Evolutionary conservation across 2,113 vertebrate species (phyloP).

Genomic region (Theristicus caerulescens): DNA sequence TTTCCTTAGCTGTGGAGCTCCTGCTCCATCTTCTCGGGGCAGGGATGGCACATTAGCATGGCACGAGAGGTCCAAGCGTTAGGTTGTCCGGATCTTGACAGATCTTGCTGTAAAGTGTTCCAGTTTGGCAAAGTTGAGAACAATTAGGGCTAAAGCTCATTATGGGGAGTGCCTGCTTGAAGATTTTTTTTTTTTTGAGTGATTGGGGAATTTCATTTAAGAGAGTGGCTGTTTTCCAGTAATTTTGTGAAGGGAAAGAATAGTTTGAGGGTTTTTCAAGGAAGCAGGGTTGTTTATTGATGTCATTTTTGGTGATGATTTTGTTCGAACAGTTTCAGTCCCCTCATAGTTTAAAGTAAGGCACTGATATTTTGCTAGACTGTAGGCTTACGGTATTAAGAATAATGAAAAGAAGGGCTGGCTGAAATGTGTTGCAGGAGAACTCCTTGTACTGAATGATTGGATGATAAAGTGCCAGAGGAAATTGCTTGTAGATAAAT

Average conservation of each 20-base stretch:
- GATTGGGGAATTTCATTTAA: background rate
- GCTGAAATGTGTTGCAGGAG: background rate
- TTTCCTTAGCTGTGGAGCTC: background rate
- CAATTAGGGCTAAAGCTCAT: background rate
- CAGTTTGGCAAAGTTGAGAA: background rate
- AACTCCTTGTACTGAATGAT: background rate
- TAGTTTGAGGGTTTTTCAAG: background rate
- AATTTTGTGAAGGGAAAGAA: background rate
- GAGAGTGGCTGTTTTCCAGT: background rate
- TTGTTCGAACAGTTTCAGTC: background rate
- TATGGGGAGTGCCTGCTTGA: background rate
- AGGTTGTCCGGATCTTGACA: background rate
- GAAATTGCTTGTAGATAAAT: slow-evolving; percentile 15
- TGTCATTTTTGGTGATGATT: background rate
- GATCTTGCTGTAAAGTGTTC: background rate
- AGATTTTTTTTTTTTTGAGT: background rate
- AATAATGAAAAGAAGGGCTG: background rate
- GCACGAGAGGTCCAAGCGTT: fast-evolving
- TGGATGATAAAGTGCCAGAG: slow-evolving; percentile 35
- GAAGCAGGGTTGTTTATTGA: background rate
- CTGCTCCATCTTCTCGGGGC: background rate
- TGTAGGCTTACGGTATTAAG: background rate
- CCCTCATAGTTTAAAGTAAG: background rate
- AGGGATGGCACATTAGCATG: background rate
- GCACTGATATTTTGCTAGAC: background rate